Evolutionary conservation across 2,113 vertebrate genomes (phyloP).

Genomic region (Cairina moschata): DNA sequence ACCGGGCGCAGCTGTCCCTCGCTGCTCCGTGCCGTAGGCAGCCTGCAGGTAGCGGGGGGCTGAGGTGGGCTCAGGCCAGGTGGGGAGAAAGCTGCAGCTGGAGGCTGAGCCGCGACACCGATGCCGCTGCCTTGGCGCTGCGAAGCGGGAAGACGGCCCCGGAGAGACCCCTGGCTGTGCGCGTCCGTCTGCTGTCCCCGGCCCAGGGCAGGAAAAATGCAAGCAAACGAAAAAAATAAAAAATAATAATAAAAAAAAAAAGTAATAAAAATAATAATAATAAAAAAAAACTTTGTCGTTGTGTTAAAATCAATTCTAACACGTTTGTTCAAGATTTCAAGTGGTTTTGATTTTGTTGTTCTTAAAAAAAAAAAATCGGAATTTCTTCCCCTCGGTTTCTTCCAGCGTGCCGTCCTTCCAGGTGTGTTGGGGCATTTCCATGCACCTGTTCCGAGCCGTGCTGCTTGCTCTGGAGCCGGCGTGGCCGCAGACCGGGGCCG

Average conservation of each 20-base stretch:
- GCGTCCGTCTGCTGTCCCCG: neutral
- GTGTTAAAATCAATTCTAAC: neutral
- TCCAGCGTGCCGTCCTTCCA: neutral
- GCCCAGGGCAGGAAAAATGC: neutral
- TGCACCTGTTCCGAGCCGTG: neutral
- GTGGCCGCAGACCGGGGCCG: neutral
- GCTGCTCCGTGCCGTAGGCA: neutral
- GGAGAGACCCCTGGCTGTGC: neutral
- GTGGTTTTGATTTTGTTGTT: too few species aligned
- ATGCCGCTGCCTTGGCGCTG: neutral
- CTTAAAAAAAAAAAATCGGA: too few species aligned
- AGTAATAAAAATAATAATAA: rapidly evolving
- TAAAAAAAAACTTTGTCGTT: neutral
- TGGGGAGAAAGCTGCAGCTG: neutral
- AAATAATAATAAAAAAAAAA: rapidly evolving
- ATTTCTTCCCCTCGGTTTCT: rapidly evolving
- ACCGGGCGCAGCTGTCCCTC: neutral
- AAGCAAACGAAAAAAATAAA: rapidly evolving
- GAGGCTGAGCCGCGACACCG: neutral
- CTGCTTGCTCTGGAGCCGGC: neutral
- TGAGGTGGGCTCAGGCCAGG: too few species aligned
- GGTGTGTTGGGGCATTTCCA: neutral
- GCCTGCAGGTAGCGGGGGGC: too few species aligned
- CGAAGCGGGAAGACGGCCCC: neutral
- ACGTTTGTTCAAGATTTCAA: neutral